Evolutionary conservation across 2,797 vertebrate species (phyloP).

Genomic region (Ctenochaetus hawaiiensis): DNA sequence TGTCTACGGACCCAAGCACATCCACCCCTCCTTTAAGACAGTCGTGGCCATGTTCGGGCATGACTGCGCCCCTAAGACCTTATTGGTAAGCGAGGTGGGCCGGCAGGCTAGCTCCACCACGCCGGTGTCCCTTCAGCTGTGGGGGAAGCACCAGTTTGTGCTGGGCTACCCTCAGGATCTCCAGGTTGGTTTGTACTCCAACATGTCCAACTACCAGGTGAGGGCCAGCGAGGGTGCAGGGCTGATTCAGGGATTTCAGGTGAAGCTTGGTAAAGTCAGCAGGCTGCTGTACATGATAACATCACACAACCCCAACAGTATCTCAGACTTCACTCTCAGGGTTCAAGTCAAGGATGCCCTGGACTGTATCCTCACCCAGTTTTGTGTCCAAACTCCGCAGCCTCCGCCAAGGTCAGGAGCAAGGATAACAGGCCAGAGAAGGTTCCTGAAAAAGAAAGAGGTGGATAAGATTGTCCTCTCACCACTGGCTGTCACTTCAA

Average conservation of each 20-base stretch:
- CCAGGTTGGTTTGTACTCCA: slow-evolving; percentile 93
- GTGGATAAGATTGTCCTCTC: slow-evolving; percentile 95
- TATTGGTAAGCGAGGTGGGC: slow-evolving; percentile 91
- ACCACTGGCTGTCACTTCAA: slow-evolving; percentile 90
- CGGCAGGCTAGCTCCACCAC: slow-evolving; percentile 85
- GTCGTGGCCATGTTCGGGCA: slow-evolving; percentile 96
- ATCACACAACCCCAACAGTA: slow-evolving; percentile 87
- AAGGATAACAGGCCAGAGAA: slow-evolving; percentile 86
- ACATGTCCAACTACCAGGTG: slow-evolving; percentile 95
- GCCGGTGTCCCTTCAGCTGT: slow-evolving; percentile 93
- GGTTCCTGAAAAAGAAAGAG: slow-evolving; percentile 97
- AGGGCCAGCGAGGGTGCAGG: slow-evolving; percentile 87
- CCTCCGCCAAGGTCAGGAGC: slow-evolving; percentile 89
- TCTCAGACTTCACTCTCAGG: slow-evolving; percentile 94
- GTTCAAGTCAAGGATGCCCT: slow-evolving; percentile 94
- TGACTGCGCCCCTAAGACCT: slow-evolving; percentile 93
- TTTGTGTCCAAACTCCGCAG: slow-evolving; percentile 95
- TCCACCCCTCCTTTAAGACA: slow-evolving; percentile 96
- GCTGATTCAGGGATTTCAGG: slow-evolving; percentile 91
- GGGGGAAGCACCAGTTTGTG: slow-evolving; percentile 96
- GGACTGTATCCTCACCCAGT: slow-evolving; percentile 93
- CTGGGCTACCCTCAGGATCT: slow-evolving; percentile 92
- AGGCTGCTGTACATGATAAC: slow-evolving; percentile 91
- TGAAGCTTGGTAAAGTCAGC: slow-evolving; percentile 94
- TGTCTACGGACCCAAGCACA: slow-evolving; percentile 96